These are phyloP conservation scores for Nephrotoma guestfalica DNA, from an alignment of 2,888 invertebrate genomes.

Conservation along the genomic window DNA sequence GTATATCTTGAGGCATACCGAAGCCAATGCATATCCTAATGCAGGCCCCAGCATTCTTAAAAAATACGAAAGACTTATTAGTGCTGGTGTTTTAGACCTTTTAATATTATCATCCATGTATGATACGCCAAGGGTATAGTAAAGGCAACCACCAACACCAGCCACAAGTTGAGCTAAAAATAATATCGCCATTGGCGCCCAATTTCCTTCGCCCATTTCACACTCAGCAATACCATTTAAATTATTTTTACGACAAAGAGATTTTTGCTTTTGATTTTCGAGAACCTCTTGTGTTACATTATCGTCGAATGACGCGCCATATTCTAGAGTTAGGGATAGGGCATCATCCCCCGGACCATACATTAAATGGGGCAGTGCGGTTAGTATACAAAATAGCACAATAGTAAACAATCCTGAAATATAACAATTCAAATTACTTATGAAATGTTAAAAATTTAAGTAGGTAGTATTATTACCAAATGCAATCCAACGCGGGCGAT, in stretches of 20 bases:
- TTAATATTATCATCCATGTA: slow-evolving; percentile 68
- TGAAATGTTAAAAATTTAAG: background rate
- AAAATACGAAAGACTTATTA: slow-evolving; percentile 54
- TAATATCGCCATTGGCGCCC: slow-evolving; percentile 45
- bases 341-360: slow-evolving; percentile 56
- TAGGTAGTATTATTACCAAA: slow-evolving; percentile 24
- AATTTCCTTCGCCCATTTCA: slow-evolving; percentile 38
- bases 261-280: slow-evolving; percentile 38
- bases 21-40: slow-evolving; percentile 49
- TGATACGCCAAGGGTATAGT: slow-evolving; percentile 52
- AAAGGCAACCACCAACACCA: slow-evolving; percentile 53
- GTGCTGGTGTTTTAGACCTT: slow-evolving; percentile 53
- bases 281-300: slow-evolving; percentile 33
- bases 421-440: background rate
- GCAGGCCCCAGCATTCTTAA: slow-evolving; percentile 54
- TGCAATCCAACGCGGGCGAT: slow-evolving; percentile 59
- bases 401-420: slow-evolving; percentile 37
- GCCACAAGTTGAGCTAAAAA: slow-evolving; percentile 55
- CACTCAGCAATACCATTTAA: slow-evolving; percentile 27
- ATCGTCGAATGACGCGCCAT: slow-evolving; percentile 32
- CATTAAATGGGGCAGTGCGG: slow-evolving; percentile 50
- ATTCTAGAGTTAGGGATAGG: slow-evolving; percentile 43
- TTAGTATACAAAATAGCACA: slow-evolving; percentile 48
- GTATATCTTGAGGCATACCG: slow-evolving; percentile 47
- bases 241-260: slow-evolving; percentile 33